Conservation (phyloP, 2,797 vertebrate genomes). For the Rhynchonycteris naso region DNA sequence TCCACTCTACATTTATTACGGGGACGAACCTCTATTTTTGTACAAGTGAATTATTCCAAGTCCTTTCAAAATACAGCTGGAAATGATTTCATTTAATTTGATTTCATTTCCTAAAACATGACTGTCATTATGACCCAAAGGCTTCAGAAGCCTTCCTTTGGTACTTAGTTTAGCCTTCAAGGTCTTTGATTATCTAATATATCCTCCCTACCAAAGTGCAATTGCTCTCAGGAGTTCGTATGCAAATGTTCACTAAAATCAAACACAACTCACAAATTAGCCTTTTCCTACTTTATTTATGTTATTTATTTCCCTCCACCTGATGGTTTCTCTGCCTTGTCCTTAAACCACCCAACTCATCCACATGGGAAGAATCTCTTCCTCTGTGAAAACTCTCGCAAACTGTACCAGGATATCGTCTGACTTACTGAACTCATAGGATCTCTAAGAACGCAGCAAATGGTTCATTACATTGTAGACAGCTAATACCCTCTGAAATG, state of each 20-base stretch:
- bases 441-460: neutral
- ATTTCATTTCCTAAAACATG: neutral
- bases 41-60: slow-evolving; percentile 7
- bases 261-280: neutral
- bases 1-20: neutral
- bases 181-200: neutral
- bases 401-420: neutral
- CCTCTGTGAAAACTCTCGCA: neutral
- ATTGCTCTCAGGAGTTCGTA: neutral
- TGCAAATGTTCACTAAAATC: neutral
- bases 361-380: neutral
- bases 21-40: neutral
- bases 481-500: neutral
- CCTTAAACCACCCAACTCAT: neutral
- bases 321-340: neutral
- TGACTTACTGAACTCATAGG: neutral
- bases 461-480: rapidly evolving
- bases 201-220: neutral
- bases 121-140: neutral
- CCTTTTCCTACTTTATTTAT: neutral
- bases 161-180: neutral
- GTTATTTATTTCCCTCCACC: neutral
- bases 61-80: neutral
- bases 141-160: neutral
- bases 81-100: neutral